These are phyloP conservation scores for Myanophis thanlyinensis DNA, from an alignment of 2,113 vertebrate genomes.

Conservation along the genomic window DNA sequence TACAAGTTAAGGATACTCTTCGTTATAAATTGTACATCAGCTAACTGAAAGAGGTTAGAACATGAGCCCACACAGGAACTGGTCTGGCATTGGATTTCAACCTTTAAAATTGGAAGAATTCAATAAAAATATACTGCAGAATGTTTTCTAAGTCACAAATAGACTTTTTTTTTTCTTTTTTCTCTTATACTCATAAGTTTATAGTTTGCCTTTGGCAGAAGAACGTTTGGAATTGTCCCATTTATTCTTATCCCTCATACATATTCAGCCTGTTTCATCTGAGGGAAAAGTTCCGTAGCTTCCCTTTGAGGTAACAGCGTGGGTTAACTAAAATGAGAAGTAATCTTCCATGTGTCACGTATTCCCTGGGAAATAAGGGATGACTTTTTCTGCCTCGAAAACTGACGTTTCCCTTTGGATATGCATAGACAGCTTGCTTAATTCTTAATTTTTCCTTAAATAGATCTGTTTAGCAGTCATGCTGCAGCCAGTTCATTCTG, in stretches of 20 bases:
- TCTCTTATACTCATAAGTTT: neutral
- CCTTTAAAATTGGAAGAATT: neutral
- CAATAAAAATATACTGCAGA: neutral
- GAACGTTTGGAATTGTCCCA: neutral
- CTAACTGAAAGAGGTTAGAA: neutral
- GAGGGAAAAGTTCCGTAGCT: neutral
- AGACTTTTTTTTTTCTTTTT: neutral
- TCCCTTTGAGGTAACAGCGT: neutral
- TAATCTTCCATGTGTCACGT: neutral
- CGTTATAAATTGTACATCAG: neutral
- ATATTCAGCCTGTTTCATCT: neutral
- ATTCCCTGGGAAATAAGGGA: neutral
- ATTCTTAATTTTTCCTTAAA: neutral
- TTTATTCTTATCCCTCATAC: neutral
- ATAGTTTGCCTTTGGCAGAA: neutral
- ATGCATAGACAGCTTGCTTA: neutral
- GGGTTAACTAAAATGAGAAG: neutral
- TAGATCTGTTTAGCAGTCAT: neutral
- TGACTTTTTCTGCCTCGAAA: neutral
- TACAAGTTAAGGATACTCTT: neutral
- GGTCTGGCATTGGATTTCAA: neutral
- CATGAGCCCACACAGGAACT: neutral
- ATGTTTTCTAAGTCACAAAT: neutral
- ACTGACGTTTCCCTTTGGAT: neutral
- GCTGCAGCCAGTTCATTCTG: conserved; percentile 1